Evolutionary conservation across 2,797 vertebrate genomes (phyloP).

Genomic region (Melanotaenia trifasciata): DNA sequence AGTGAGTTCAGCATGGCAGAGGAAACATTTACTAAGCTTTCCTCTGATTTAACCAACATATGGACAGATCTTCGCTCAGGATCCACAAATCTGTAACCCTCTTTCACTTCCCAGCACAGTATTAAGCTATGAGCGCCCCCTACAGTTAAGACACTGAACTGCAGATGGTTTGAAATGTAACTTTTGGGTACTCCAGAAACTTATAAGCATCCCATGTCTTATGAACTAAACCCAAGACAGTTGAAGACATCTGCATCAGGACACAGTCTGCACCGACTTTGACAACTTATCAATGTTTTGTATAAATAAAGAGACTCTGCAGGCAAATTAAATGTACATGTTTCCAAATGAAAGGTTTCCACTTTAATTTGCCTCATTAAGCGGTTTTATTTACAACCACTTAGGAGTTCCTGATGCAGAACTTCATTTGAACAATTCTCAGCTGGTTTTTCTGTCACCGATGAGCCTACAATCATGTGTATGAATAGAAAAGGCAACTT

Average conservation of each 20-base stretch:
- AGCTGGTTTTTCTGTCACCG: constrained; percentile 17
- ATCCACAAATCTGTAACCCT: not conserved
- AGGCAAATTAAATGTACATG: constrained; percentile 2
- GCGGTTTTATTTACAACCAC: constrained; percentile 30
- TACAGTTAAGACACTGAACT: not conserved
- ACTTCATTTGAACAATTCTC: constrained; percentile 28
- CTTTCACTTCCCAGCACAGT: not conserved
- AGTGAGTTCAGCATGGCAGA: constrained; percentile 11
- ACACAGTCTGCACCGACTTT: not conserved
- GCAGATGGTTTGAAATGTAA: constrained; percentile 2
- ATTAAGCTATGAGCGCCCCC: not conserved
- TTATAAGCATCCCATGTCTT: constrained; percentile 42
- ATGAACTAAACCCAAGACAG: constrained; percentile 15
- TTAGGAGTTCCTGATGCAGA: constrained; percentile 3
- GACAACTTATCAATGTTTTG: not conserved
- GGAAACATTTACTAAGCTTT: constrained; percentile 34
- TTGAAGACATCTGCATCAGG: constrained; percentile 10
- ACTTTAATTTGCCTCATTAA: constrained; percentile 27
- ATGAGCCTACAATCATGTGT: constrained; percentile 38
- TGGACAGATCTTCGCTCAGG: constrained; percentile 9
- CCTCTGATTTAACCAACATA: constrained; percentile 30
- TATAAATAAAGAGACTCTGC: not conserved
- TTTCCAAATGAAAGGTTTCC: constrained; percentile 4
- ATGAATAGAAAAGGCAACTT: constrained; percentile 53
- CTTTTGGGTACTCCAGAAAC: constrained; percentile 26